These are phyloP conservation scores for Pipa parva DNA, from an alignment of 2,113 vertebrate genomes.

Conservation along the genomic window DNA sequence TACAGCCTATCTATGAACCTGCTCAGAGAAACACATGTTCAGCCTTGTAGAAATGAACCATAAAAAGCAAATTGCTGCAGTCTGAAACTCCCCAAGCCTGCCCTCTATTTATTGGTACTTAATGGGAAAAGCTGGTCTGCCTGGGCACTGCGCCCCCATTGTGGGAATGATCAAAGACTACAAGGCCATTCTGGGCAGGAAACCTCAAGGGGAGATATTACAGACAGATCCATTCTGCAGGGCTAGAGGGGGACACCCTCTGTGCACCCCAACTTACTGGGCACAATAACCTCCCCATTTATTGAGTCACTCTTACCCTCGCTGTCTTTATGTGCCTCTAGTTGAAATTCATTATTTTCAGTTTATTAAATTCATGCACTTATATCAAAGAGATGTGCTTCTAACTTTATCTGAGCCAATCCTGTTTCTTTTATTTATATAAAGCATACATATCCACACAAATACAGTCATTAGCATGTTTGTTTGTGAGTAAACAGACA, in stretches of 20 bases:
- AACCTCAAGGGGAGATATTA: conserved; percentile 13
- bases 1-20: conserved; percentile 64
- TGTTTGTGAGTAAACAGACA: not conserved
- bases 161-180: conserved; percentile 28
- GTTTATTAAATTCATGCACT: no score
- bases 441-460: not conserved
- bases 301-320: no score
- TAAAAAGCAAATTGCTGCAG: conserved; percentile 52
- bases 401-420: no score
- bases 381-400: no score
- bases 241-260: not conserved
- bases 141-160: conserved; percentile 33
- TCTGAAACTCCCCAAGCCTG: conserved; percentile 25
- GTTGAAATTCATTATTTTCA: no score
- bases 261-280: not conserved
- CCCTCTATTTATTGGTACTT: conserved; percentile 36
- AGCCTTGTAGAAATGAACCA: conserved; percentile 58
- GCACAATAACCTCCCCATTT: no score
- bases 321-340: no score
- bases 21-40: conserved; percentile 64
- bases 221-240: no score
- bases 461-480: no score
- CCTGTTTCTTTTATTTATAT: no score
- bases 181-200: conserved; percentile 9
- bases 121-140: conserved; percentile 31